Percentiles rank a stretch among this genome's conserved stretches.
Conservation (phyloP, 2,888 invertebrate genomes). For the Elmis aenea region DNA sequence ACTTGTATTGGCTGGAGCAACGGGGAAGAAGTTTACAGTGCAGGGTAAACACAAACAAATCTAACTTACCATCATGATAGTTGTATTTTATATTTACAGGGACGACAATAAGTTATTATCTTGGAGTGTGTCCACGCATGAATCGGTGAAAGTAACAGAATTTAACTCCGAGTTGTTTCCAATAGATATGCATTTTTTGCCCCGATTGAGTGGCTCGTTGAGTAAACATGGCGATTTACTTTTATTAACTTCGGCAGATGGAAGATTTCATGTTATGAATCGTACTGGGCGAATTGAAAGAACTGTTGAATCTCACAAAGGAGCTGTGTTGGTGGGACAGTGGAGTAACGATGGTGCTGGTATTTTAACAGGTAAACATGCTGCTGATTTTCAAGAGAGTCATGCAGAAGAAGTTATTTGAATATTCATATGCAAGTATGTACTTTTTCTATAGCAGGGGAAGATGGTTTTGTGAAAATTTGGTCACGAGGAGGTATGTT, state of each 20-base stretch:
- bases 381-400: neutral
- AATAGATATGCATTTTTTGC: slow-evolving; percentile 85
- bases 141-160: slow-evolving; percentile 70
- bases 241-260: slow-evolving; percentile 82
- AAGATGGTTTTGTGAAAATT: slow-evolving; percentile 94
- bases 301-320: slow-evolving; percentile 85
- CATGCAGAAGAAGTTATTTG: slow-evolving; percentile 6
- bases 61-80: neutral
- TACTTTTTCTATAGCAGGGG: too few relatives aligned
- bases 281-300: slow-evolving; percentile 90
- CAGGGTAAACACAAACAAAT: slow-evolving; percentile 58
- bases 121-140: slow-evolving; percentile 81
- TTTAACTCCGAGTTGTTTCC: slow-evolving; percentile 82
- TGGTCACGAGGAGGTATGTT: slow-evolving; percentile 96
- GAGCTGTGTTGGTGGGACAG: slow-evolving; percentile 81
- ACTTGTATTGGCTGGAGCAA: slow-evolving; percentile 92
- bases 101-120: slow-evolving; percentile 87
- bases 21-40: slow-evolving; percentile 88
- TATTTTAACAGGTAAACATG: slow-evolving; percentile 71
- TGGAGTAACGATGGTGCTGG: slow-evolving; percentile 97
- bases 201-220: slow-evolving; percentile 55
- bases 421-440: too few relatives aligned
- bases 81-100: slow-evolving; percentile 48
- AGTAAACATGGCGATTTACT: slow-evolving; percentile 71
- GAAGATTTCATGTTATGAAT: slow-evolving; percentile 84